A percentile compares a stretch with the other conserved stretches of the same genome.
These are phyloP conservation scores for Channa argus DNA, from an alignment of 2,113 vertebrate genomes.

Conservation along the genomic window DNA sequence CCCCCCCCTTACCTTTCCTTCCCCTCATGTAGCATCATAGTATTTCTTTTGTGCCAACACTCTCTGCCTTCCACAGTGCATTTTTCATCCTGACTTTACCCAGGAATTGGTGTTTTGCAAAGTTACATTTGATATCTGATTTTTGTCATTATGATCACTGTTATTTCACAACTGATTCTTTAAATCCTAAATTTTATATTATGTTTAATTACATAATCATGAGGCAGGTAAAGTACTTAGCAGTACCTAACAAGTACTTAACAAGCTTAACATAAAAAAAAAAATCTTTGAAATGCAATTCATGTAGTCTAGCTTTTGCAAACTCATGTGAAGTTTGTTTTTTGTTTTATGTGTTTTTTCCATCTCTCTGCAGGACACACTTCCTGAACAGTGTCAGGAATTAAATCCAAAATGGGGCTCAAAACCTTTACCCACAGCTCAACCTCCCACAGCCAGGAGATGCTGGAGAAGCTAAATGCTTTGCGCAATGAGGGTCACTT, in stretches of 20 bases:
- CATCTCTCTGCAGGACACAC: conserved; percentile 53
- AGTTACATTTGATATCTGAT: conserved; percentile 6
- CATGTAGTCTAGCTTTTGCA: conserved; percentile 1
- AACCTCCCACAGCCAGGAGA: conserved; percentile 92
- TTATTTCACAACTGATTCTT: conserved; percentile 18
- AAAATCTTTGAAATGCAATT: not conserved
- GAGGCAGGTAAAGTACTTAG: not conserved
- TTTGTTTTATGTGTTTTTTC: not conserved
- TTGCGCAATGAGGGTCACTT: conserved; percentile 92
- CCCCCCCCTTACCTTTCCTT: conserved; percentile 21
- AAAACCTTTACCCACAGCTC: conserved; percentile 96
- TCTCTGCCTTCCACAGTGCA: not conserved
- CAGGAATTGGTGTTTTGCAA: not conserved
- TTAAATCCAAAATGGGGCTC: conserved; percentile 87
- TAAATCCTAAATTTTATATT: not conserved
- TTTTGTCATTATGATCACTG: not conserved
- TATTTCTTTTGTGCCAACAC: conserved; percentile 10
- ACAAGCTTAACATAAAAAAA: too few species aligned
- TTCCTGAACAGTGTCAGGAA: conserved; percentile 26
- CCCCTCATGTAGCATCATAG: conserved; percentile 26
- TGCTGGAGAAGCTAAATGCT: conserved; percentile 94
- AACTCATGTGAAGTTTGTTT: not conserved
- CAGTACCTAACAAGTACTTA: too few species aligned
- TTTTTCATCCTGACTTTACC: not conserved
- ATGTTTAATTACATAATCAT: conserved; percentile 8